phyloP scores from a whole-genome alignment of 92 coral and sea anemone genomes.

The Pocillopora grandis region DNA sequence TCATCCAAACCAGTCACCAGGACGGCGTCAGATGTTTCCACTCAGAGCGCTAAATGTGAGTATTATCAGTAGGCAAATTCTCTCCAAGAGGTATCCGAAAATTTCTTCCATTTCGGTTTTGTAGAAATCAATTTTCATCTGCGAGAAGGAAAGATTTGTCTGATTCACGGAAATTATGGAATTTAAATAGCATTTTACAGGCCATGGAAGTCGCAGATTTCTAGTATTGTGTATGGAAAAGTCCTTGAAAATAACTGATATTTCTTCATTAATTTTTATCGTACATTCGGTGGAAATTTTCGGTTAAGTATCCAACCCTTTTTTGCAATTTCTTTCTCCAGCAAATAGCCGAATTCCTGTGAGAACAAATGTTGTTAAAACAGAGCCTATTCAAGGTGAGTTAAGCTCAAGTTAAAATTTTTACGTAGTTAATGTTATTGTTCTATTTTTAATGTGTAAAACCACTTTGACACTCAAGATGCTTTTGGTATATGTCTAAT shows the following conservation, averaged over 20 bases:
- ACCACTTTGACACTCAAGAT: too few relatives aligned
- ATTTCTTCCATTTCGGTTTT: background rate
- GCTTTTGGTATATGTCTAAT: too few relatives aligned
- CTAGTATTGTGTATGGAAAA: too few relatives aligned
- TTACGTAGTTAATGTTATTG: background rate
- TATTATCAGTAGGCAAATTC: background rate
- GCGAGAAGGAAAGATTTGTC: too few relatives aligned
- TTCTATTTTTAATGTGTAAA: background rate
- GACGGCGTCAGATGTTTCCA: constrained; percentile 71
- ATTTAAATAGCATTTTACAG: too few relatives aligned
- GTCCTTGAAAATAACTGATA: too few relatives aligned
- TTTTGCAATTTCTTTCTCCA: background rate
- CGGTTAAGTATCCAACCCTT: too few relatives aligned
- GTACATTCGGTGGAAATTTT: too few relatives aligned
- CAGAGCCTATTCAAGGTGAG: constrained; percentile 68
- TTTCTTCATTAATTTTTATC: too few relatives aligned
- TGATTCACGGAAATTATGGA: too few relatives aligned
- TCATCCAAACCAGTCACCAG: constrained; percentile 63
- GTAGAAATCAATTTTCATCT: background rate
- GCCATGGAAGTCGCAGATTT: too few relatives aligned
- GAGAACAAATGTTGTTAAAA: constrained; percentile 49
- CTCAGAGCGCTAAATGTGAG: constrained; percentile 76
- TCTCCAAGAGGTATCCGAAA: background rate
- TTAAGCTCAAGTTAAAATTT: background rate
- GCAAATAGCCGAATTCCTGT: constrained; percentile 92